Evolutionary conservation across 1,140 invertebrate genomes (phyloP).

Genomic region (Pectinophora gossypiella): DNA sequence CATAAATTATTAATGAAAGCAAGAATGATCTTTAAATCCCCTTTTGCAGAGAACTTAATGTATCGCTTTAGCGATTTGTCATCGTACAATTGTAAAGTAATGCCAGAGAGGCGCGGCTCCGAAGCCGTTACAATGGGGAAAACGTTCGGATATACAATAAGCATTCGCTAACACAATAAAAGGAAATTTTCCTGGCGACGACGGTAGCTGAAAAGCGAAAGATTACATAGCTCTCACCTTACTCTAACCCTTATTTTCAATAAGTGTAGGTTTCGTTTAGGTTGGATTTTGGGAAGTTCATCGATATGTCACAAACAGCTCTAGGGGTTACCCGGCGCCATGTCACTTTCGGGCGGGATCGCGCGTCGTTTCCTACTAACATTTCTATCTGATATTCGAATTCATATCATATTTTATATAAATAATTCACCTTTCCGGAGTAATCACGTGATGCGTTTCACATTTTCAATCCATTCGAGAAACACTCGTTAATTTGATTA

Average conservation of each 20-base stretch:
- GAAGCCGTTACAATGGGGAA: slow-evolving; percentile 47
- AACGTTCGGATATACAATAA: slow-evolving; percentile 59
- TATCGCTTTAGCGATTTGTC: slow-evolving; percentile 50
- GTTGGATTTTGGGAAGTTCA: slow-evolving; percentile 8
- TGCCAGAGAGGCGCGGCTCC: slow-evolving; percentile 34
- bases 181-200: slow-evolving; percentile 54
- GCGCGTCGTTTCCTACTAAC: slow-evolving; percentile 28
- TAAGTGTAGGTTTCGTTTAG: slow-evolving; percentile 20
- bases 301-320: slow-evolving; percentile 24
- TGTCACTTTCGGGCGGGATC: slow-evolving; percentile 28
- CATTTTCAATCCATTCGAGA: too few relatives aligned
- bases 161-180: slow-evolving; percentile 63
- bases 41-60: slow-evolving; percentile 36
- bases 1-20: slow-evolving; percentile 21
- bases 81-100: slow-evolving; percentile 51
- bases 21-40: slow-evolving; percentile 19
- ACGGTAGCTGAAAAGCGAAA: slow-evolving; percentile 34
- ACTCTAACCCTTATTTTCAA: slow-evolving; percentile 31
- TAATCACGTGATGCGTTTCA: background rate
- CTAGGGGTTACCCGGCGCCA: slow-evolving; percentile 24
- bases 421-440: background rate
- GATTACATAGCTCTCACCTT: slow-evolving; percentile 32
- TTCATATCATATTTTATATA: background rate
- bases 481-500: too few relatives aligned
- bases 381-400: slow-evolving; percentile 13